Base-by-base conservation (phyloP, 2,888 invertebrate species). In the Drosophila infuscata region DNA sequence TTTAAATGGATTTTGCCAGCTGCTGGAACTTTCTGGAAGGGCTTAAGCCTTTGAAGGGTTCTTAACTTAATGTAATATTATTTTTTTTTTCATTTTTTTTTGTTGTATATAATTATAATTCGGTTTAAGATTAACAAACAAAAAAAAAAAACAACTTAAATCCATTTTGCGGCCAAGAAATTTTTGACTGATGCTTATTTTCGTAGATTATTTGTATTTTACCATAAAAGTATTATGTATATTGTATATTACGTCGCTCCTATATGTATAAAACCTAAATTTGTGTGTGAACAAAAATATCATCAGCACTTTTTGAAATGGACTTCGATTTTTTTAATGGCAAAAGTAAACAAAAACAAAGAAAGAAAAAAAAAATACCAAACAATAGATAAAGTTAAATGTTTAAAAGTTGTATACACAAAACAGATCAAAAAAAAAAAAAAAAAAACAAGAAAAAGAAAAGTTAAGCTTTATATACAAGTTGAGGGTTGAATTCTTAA, bases 201-300 rank as follows among this genome's bases (percentile, higher is more conserved):
- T 74, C 66, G 80, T 91, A 91, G 90, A 72, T 91, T 87, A 78
- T 82, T 89, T 71, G 64, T 89, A 88, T 71, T 77, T 88, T 85
- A 86, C 70, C 79, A 71, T 86, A 75, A 89, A 75, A 75, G 61
- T 79, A 76, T 79, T 75, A 80, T 81, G 79, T 91, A 84, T 80
- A 80, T 74, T 61, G 73, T 90, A 86, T 83, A 73, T 90, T 83
- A 89, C 74, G 84, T 86, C 90, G 85, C 74, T 90, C 88, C 87
- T 82, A 80, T 75, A 79, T 82, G 70, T 83, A 80, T 81, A 86
- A 81, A 81, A 89, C 77, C 85, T 72, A 87, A 90, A 90, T 89
- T 91, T 89, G 91, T 92, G 89, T 91, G 92, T 91, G 93, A 93
- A 93, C 93, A 93, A 93, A 93, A 93, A 93, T 91, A 91, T 92